A percentile compares a stretch with the other conserved stretches of the same genome.
phyloP scores from a whole-genome alignment of 2,888 invertebrate genomes.

The Tachina fera region DNA sequence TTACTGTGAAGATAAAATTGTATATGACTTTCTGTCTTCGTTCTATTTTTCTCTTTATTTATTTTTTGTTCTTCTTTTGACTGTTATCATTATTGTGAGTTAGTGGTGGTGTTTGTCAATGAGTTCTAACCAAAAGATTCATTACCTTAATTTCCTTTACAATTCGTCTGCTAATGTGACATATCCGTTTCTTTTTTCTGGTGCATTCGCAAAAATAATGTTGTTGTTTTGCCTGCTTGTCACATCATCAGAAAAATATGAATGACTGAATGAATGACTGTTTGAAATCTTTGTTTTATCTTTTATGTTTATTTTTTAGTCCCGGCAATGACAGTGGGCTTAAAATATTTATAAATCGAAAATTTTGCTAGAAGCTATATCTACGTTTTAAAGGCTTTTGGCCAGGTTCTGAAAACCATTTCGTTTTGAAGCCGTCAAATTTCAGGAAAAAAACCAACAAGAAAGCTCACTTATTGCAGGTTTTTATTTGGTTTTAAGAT shows the following conservation, averaged over 20 bases:
- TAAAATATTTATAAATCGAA: not conserved
- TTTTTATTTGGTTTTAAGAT: too few species aligned
- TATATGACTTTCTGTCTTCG: not conserved
- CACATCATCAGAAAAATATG: conserved; percentile 48
- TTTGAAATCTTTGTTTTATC: conserved; percentile 26
- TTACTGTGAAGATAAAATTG: conserved; percentile 33
- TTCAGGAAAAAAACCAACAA: too few species aligned
- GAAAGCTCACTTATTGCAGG: too few species aligned
- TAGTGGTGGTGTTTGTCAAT: conserved; percentile 19
- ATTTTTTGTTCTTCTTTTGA: not conserved
- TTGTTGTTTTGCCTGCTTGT: conserved; percentile 43
- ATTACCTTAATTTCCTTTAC: conserved; percentile 62
- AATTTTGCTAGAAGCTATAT: too few species aligned
- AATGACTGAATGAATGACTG: conserved; percentile 26
- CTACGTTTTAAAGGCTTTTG: too few species aligned
- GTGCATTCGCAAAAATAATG: conserved; percentile 2
- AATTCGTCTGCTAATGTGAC: conserved; percentile 39
- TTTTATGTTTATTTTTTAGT: not conserved
- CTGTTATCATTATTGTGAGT: not conserved
- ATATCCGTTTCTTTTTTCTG: conserved; percentile 46
- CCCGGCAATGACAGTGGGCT: conserved; percentile 12
- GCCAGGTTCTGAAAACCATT: too few species aligned
- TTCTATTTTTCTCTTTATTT: not conserved
- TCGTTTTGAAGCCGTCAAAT: too few species aligned
- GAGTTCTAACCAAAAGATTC: conserved; percentile 54